Evolutionary conservation across 2,113 vertebrate genomes (phyloP).

Genomic region (Carollia perspicillata): DNA sequence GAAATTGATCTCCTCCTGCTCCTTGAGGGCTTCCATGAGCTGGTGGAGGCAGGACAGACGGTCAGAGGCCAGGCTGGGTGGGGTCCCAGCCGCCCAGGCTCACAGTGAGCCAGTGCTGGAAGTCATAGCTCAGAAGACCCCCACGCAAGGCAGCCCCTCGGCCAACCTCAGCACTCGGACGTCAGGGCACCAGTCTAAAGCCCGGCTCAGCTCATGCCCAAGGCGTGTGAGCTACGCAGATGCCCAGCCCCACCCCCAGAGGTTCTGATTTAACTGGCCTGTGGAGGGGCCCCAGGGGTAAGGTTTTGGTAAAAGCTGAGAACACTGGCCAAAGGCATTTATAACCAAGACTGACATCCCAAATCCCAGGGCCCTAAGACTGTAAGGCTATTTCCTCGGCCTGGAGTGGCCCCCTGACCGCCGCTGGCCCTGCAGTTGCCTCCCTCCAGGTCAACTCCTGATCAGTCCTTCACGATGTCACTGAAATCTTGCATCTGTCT

Average conservation of each 20-base stretch:
- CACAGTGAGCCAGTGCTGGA: fast-evolving
- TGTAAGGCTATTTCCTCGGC: neutral
- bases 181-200: neutral
- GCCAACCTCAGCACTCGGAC: neutral
- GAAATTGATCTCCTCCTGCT: conserved; percentile 97
- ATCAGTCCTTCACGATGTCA: neutral
- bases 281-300: neutral
- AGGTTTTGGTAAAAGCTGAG: neutral
- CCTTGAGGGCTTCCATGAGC: conserved; percentile 98
- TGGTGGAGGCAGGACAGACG: conserved; percentile 73
- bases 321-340: neutral
- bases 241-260: neutral
- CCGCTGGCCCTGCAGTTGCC: neutral
- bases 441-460: neutral
- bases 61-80: neutral
- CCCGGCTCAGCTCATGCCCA: neutral
- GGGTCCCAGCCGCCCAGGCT: neutral
- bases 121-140: neutral
- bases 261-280: neutral
- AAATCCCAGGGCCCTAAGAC: neutral
- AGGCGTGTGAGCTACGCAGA: neutral
- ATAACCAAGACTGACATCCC: neutral
- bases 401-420: neutral
- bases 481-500: neutral
- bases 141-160: neutral